Evolutionary conservation across 2,797 vertebrate genomes (phyloP).

Genomic region (Pteronotus mesoamericanus): DNA sequence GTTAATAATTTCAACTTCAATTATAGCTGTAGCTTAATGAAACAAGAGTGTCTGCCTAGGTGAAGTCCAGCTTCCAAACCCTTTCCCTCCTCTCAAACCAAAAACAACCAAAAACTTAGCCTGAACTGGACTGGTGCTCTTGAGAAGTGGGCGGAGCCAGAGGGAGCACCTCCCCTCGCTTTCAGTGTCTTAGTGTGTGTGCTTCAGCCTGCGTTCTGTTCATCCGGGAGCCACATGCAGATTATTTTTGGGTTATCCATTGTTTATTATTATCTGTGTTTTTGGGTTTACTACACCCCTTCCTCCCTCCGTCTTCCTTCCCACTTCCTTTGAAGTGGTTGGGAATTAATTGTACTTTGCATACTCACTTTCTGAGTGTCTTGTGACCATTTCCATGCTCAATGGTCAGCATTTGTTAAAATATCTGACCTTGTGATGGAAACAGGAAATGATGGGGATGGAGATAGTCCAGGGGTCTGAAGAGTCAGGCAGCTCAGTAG

Average conservation of each 20-base stretch:
- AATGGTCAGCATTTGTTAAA: neutral
- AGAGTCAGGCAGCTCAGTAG: neutral
- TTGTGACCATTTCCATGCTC: neutral
- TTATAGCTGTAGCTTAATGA: neutral
- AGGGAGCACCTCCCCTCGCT: neutral
- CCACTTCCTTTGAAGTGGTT: neutral
- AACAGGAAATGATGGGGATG: neutral
- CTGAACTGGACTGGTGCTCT: neutral
- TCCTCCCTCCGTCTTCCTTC: neutral
- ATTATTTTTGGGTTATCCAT: neutral
- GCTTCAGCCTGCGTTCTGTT: neutral
- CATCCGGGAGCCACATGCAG: neutral
- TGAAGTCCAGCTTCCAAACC: neutral
- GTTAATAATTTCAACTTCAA: neutral
- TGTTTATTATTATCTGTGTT: neutral
- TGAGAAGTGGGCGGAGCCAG: neutral
- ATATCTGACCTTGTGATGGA: neutral
- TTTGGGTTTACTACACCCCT: neutral
- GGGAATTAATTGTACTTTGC: neutral
- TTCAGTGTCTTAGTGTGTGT: fast-evolving
- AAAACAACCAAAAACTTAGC: neutral
- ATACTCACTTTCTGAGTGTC: neutral
- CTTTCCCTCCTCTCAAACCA: neutral
- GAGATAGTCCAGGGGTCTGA: neutral
- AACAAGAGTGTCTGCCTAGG: neutral